Evolutionary conservation across 1,140 invertebrate species (phyloP).

Genomic region (Rhysida immarginata): DNA sequence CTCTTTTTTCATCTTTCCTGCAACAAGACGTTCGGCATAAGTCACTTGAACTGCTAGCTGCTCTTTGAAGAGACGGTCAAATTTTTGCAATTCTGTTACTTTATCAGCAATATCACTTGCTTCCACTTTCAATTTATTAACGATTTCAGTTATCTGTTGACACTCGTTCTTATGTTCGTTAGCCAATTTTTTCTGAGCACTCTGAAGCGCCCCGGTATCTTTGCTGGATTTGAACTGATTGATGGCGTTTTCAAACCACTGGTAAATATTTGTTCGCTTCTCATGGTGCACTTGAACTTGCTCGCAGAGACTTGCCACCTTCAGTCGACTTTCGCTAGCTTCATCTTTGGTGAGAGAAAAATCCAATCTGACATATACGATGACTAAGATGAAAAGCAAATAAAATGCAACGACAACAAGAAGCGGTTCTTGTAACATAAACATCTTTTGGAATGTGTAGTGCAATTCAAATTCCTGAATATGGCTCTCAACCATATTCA

Average conservation of each 20-base stretch:
- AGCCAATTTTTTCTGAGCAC: slow-evolving; percentile 43
- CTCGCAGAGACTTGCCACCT: slow-evolving; percentile 37
- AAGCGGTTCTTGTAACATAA: slow-evolving; percentile 82
- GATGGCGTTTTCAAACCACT: slow-evolving; percentile 46
- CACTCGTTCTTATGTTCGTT: slow-evolving; percentile 46
- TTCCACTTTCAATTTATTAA: slow-evolving; percentile 43
- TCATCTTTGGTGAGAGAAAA: slow-evolving; percentile 71
- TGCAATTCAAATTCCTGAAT: slow-evolving; percentile 75
- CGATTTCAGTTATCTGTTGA: slow-evolving; percentile 38
- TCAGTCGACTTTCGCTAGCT: slow-evolving; percentile 38
- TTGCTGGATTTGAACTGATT: slow-evolving; percentile 46
- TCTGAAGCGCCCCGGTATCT: slow-evolving; percentile 38
- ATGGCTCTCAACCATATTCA: slow-evolving; percentile 87
- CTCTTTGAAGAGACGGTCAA: slow-evolving; percentile 37
- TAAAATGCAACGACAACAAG: slow-evolving; percentile 77
- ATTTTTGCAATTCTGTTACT: slow-evolving; percentile 44
- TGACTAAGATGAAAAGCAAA: slow-evolving; percentile 75
- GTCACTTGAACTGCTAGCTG: slow-evolving; percentile 30
- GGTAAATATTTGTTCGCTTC: slow-evolving; percentile 42
- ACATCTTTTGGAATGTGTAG: slow-evolving; percentile 67
- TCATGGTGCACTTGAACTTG: slow-evolving; percentile 43
- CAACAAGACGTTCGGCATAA: slow-evolving; percentile 47
- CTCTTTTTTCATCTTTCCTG: slow-evolving; percentile 45
- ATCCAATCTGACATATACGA: slow-evolving; percentile 87
- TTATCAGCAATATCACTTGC: slow-evolving; percentile 44